Evolutionary conservation across 2,113 vertebrate species (phyloP), one percentile per base, ranked within the genome.

Genomic region (Corythaeola cristata): DNA sequence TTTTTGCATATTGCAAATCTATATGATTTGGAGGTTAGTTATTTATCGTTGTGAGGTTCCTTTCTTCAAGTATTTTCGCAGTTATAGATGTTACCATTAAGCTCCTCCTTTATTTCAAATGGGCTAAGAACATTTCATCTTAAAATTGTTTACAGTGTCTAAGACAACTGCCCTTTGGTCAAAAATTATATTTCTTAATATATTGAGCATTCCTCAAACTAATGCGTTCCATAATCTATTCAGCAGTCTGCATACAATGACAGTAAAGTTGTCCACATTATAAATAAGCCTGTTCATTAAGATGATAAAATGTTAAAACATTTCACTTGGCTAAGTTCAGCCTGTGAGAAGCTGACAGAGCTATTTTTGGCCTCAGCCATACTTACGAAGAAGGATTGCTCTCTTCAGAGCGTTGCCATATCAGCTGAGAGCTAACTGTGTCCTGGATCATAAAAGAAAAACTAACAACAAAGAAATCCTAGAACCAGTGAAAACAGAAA

Each of bases 251-350:
- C 67, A 62, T 91, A 79, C 59, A 95, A 75, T 92, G 88, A 75
- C 84, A 91, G 84, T 96, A 83, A 96, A 97, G 59, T 88, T 96
- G 95, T 96, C 95, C 78, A 88, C 73, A 52, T 91, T 95, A 93
- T 93, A 97, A 97, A 94, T 98, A 96, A 90, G 95, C 89, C 66
- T 96, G 60, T 93, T 97, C 91, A 94, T 97, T 97, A 97, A 82
- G 81, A 94, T 96, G 97, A 74, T 96, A 86, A 96, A 95, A 96
- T 79, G 86, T 93, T 97, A 91, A 95, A 95, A 94, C 91, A 96
- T 96, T 97, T 96, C 72, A 87, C 66, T 91, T 91, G 79, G 90
- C 92, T 97, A 93, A 94, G 88, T 97, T 97, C 82, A 95, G 67
- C 90, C 89, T 97, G 81, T 97, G 92, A 97, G 75, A 97, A 96